These are phyloP conservation scores for Dipus sagitta DNA, from an alignment of 2,797 vertebrate species.

Conservation along the genomic window DNA sequence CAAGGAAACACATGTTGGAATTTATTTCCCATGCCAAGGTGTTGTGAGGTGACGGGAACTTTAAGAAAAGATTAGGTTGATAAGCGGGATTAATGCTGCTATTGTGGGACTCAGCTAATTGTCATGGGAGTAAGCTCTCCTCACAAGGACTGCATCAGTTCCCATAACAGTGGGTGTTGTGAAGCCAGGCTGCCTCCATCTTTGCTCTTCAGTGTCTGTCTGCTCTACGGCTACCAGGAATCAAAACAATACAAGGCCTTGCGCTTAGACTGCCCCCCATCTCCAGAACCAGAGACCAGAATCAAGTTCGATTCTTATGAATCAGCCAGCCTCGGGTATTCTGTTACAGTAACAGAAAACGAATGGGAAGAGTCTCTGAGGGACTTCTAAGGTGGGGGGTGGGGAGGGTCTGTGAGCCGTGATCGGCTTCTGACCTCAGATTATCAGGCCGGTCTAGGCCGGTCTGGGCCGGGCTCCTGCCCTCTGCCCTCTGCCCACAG, in stretches of 20 bases:
- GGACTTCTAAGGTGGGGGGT: too few species aligned
- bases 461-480: not conserved
- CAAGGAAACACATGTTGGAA: not conserved
- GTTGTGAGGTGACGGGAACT: not conserved
- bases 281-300: not conserved
- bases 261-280: not conserved
- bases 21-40: not conserved
- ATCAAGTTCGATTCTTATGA: not conserved
- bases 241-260: not conserved
- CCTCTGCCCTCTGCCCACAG: accelerated
- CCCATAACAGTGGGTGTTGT: too few species aligned
- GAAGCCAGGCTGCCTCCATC: not conserved
- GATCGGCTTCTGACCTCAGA: not conserved
- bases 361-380: not conserved
- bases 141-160: too few species aligned
- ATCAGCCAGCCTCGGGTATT: not conserved
- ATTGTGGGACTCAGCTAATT: not conserved
- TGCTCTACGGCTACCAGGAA: not conserved
- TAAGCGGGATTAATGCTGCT: not conserved
- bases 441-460: not conserved
- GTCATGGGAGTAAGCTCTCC: not conserved
- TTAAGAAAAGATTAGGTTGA: not conserved
- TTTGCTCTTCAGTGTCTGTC: too few species aligned
- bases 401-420: not conserved
- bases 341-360: not conserved